These are phyloP conservation scores for Pipistrellus pipistrellus DNA, from an alignment of 2,797 vertebrate species.

Conservation along the genomic window DNA sequence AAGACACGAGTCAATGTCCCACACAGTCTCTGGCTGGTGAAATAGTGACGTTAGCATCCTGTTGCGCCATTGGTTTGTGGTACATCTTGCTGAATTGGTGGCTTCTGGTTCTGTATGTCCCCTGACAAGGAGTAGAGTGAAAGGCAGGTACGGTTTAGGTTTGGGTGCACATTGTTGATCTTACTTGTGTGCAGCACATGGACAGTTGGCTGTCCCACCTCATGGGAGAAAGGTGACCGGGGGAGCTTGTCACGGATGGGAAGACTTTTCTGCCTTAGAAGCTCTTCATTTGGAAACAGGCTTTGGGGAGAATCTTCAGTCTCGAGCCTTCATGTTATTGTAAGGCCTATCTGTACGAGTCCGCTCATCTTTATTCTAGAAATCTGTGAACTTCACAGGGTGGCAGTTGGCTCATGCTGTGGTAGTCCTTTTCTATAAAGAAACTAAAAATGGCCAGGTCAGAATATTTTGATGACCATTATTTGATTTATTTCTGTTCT, in stretches of 20 bases:
- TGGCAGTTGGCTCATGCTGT: background rate
- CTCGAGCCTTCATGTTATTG: background rate
- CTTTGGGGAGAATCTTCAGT: background rate
- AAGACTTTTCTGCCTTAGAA: background rate
- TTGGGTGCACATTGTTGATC: background rate
- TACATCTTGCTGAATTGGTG: background rate
- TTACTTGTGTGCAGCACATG: accelerated
- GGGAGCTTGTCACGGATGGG: background rate
- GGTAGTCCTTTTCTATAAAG: background rate
- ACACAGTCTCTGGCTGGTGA: background rate
- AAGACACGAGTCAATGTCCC: no score
- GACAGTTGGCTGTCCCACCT: background rate
- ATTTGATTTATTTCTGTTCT: background rate
- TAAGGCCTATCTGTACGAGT: background rate
- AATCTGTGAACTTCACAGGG: background rate
- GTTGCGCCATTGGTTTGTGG: background rate
- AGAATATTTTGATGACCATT: background rate
- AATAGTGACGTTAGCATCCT: background rate
- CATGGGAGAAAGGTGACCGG: background rate
- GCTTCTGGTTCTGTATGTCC: background rate
- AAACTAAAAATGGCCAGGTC: background rate
- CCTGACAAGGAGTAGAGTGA: background rate
- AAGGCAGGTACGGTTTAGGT: background rate
- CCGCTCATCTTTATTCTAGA: background rate
- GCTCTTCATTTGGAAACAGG: background rate